A percentile compares a stretch with the other conserved stretches of the same genome.
Conservation (phyloP, 2,888 invertebrate species). For the Ormyrus nitidulus region DNA sequence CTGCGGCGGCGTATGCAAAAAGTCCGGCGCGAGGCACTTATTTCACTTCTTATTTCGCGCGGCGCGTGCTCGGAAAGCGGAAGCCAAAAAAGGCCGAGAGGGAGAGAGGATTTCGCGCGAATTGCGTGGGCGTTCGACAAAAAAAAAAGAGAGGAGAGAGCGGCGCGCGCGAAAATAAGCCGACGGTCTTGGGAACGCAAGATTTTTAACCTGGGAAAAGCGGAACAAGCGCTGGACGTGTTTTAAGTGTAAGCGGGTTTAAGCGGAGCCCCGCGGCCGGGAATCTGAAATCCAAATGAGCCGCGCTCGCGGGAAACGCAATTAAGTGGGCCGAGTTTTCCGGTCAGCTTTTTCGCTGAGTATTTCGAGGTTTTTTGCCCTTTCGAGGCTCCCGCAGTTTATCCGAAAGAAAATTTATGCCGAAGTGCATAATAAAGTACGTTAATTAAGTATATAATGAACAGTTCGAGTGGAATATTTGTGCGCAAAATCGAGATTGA, state of each 20-base stretch:
- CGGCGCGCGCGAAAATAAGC: not conserved
- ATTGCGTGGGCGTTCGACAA: no score
- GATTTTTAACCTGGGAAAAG: not conserved
- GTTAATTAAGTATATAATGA: not conserved
- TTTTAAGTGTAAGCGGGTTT: conserved; percentile 1
- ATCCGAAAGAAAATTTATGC: not conserved
- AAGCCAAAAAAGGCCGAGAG: not conserved
- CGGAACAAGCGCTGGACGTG: not conserved
- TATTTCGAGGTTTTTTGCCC: not conserved
- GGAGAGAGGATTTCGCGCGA: not conserved
- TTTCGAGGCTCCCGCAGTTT: not conserved
- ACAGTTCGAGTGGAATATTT: not conserved
- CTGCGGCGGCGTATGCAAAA: not conserved
- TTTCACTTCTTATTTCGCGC: conserved; percentile 4
- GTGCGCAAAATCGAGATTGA: not conserved
- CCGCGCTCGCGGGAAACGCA: not conserved
- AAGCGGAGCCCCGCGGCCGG: not conserved
- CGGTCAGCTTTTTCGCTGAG: not conserved
- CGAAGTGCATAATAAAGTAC: not conserved
- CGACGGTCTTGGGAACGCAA: no score
- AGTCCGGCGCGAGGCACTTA: not conserved
- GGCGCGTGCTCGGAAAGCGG: conserved; percentile 8
- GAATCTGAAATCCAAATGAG: conserved; percentile 39
- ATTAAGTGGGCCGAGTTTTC: not conserved
- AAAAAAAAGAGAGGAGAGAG: not conserved